Conservation (phyloP, 2,797 vertebrate species). For the Microctenopoma stevenorrisi region DNA sequence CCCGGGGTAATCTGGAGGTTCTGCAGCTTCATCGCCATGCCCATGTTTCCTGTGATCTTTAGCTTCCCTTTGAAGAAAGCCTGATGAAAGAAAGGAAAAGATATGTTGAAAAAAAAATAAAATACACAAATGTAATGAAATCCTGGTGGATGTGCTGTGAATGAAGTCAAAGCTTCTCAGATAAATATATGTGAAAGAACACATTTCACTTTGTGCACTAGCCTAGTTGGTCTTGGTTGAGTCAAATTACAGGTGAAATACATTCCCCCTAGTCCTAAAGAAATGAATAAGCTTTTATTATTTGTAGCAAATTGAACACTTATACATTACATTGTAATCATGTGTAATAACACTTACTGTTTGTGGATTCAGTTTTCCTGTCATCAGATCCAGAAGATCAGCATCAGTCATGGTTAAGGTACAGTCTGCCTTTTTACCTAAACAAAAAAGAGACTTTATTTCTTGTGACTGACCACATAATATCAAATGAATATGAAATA, state of each 20-base stretch:
- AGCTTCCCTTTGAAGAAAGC: constrained; percentile 96
- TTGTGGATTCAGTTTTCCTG: constrained; percentile 92
- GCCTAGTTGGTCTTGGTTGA: too few species aligned
- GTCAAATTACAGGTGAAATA: too few species aligned
- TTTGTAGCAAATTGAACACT: neutral
- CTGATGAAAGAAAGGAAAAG: constrained; percentile 67
- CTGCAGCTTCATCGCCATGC: constrained; percentile 95
- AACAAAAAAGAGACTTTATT: neutral
- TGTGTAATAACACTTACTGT: constrained; percentile 78
- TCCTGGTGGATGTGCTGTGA: too few species aligned
- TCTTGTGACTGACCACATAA: neutral
- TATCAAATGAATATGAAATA: neutral
- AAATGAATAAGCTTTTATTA: too few species aligned
- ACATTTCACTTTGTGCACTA: too few species aligned
- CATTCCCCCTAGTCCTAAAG: too few species aligned
- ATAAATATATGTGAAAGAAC: too few species aligned
- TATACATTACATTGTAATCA: too few species aligned
- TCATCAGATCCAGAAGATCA: constrained; percentile 92
- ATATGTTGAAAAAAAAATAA: neutral
- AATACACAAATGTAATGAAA: too few species aligned
- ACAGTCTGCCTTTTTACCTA: constrained; percentile 91
- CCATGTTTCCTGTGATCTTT: constrained; percentile 94
- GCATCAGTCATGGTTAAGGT: constrained; percentile 89
- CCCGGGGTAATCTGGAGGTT: constrained; percentile 88
- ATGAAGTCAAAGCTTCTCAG: too few species aligned